phyloP scores from a whole-genome alignment of 1,140 invertebrate genomes.

The Anagrus nilaparvatae region DNA sequence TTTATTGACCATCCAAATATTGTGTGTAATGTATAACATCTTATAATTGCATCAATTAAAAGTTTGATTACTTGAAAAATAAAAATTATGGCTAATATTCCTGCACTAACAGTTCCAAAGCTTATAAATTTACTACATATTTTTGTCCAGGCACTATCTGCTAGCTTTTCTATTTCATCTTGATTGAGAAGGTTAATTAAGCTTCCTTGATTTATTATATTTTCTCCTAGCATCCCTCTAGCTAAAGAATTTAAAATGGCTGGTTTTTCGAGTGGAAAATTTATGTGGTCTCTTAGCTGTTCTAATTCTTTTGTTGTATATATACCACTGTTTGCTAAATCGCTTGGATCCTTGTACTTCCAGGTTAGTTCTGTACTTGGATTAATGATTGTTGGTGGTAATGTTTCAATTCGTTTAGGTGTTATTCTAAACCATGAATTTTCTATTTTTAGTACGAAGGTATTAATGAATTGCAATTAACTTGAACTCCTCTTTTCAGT shows the following conservation, averaged over 20 bases:
- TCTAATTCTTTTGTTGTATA: neutral
- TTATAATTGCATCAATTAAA: neutral
- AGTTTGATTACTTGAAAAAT: neutral
- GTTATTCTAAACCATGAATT: neutral
- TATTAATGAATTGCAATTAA: slow-evolving; percentile 10
- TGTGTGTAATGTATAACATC: neutral
- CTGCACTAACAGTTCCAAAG: neutral
- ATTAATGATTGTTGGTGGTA: neutral
- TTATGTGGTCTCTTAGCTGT: neutral
- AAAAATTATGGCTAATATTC: neutral
- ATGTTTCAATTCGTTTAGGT: neutral
- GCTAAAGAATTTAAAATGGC: neutral
- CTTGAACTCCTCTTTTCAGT: no score
- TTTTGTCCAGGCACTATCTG: neutral
- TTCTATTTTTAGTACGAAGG: slow-evolving; percentile 1
- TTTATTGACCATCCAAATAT: neutral
- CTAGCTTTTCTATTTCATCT: neutral
- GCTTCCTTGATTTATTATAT: neutral
- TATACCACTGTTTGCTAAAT: neutral
- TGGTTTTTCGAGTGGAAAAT: neutral
- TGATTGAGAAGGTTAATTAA: no score
- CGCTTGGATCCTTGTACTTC: neutral
- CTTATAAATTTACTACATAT: neutral
- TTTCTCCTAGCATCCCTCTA: neutral
- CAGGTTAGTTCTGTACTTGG: neutral